A percentile compares a stretch with the other conserved stretches of the same genome.
Evolutionary conservation across 2,888 invertebrate species (phyloP).

Genomic region (Acleris laterana): DNA sequence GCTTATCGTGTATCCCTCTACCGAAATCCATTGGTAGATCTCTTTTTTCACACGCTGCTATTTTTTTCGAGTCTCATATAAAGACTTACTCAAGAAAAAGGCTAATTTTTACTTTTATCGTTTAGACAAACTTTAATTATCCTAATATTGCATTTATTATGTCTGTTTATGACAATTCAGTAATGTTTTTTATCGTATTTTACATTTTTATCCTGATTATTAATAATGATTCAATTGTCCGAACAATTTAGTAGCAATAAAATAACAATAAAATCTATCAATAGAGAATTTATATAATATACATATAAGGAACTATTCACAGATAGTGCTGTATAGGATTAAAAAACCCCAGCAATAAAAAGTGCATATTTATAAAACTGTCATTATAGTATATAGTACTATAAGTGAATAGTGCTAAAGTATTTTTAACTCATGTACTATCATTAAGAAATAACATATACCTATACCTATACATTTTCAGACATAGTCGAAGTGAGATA

Average conservation of each 20-base stretch:
- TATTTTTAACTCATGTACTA: too few species aligned
- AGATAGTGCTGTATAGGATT: neutral
- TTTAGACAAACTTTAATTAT: neutral
- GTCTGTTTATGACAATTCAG: neutral
- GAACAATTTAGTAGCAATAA: slow-evolving; percentile 30
- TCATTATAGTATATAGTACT: too few species aligned
- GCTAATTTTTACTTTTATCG: neutral
- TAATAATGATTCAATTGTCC: neutral
- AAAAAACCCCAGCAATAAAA: too few species aligned
- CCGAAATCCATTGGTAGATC: neutral
- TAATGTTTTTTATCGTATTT: neutral
- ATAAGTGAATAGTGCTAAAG: too few species aligned
- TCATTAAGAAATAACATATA: too few species aligned
- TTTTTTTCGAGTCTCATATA: neutral
- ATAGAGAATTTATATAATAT: slow-evolving; percentile 23
- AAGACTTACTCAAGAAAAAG: neutral
- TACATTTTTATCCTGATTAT: slow-evolving; percentile 10
- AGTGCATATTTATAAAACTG: too few species aligned
- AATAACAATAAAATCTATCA: slow-evolving; percentile 27
- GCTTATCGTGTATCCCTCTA: neutral
- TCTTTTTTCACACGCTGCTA: neutral
- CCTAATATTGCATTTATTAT: neutral
- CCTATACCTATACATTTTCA: too few species aligned
- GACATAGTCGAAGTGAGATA: too few species aligned
- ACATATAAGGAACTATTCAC: slow-evolving; percentile 2